Percentiles rank a stretch among this genome's conserved stretches.
Conservation (phyloP, 1,140 invertebrate genomes). For the Drosophila elegans region DNA sequence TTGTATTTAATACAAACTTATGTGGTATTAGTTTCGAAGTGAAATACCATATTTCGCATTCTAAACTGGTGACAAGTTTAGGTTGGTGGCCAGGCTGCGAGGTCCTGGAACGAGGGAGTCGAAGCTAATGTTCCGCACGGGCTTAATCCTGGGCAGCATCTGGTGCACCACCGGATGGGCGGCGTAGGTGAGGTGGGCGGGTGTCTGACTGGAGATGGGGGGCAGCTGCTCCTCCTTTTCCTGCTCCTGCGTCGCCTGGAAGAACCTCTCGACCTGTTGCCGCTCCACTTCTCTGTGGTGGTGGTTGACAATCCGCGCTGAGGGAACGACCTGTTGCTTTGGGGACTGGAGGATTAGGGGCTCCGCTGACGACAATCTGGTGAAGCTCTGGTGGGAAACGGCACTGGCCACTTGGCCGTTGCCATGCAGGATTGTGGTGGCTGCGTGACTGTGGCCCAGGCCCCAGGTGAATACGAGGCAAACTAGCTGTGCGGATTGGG, state of each 20-base stretch:
- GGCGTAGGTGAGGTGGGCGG: conserved; percentile 71
- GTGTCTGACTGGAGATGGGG: conserved; percentile 49
- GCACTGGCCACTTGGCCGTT: conserved; percentile 62
- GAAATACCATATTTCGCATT: not conserved
- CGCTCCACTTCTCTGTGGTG: not conserved
- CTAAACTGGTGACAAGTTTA: conserved; percentile 32
- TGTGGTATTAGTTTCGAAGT: too few species aligned
- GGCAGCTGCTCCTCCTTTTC: not conserved
- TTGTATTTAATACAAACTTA: too few species aligned
- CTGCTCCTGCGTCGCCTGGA: not conserved
- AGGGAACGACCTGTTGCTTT: conserved; percentile 13
- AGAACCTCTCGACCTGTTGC: conserved; percentile 6
- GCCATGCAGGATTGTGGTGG: conserved; percentile 63
- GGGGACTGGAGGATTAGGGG: conserved; percentile 20
- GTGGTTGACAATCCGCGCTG: conserved; percentile 42
- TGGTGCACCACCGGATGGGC: conserved; percentile 71
- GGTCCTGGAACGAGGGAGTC: conserved; percentile 49
- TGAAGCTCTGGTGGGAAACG: conserved; percentile 85
- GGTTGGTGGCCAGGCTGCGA: conserved; percentile 24
- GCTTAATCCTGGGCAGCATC: conserved; percentile 69
- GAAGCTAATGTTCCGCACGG: conserved; percentile 67
- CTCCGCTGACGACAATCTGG: conserved; percentile 39
- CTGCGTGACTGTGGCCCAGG: conserved; percentile 5
- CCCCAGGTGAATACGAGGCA: conserved; percentile 20
- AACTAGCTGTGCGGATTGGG: conserved; percentile 9